Evolutionary conservation across 2,113 vertebrate species (phyloP).

Genomic region (Pipra filicauda): DNA sequence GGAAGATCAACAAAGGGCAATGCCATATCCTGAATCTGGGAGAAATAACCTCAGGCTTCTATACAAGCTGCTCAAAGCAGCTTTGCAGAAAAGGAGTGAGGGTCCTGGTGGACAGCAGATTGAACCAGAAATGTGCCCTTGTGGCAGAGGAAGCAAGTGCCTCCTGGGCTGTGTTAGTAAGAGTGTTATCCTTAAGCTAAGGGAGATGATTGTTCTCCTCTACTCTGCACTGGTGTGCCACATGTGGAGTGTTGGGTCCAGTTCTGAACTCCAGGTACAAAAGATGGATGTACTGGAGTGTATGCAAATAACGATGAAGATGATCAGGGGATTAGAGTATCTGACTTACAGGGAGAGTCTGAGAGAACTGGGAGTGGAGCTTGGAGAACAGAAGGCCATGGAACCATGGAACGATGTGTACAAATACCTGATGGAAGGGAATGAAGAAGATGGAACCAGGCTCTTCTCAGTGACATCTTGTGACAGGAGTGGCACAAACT

Average conservation of each 20-base stretch:
- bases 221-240: neutral
- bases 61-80: neutral
- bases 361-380: neutral
- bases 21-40: neutral
- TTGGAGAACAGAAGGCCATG: neutral
- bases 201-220: neutral
- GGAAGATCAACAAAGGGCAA: neutral
- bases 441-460: neutral
- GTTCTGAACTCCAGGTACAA: neutral
- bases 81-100: neutral
- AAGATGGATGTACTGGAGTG: neutral
- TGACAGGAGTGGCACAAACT: neutral
- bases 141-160: neutral
- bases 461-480: neutral
- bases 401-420: neutral
- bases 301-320: neutral
- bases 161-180: neutral
- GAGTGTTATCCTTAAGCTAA: neutral
- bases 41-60: neutral
- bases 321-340: neutral
- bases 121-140: neutral
- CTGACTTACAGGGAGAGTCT: neutral
- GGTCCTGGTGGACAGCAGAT: neutral
- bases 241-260: neutral
- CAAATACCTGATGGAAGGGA: neutral